Conservation (phyloP, 2,797 vertebrate genomes). For the Liparis tanakae region DNA sequence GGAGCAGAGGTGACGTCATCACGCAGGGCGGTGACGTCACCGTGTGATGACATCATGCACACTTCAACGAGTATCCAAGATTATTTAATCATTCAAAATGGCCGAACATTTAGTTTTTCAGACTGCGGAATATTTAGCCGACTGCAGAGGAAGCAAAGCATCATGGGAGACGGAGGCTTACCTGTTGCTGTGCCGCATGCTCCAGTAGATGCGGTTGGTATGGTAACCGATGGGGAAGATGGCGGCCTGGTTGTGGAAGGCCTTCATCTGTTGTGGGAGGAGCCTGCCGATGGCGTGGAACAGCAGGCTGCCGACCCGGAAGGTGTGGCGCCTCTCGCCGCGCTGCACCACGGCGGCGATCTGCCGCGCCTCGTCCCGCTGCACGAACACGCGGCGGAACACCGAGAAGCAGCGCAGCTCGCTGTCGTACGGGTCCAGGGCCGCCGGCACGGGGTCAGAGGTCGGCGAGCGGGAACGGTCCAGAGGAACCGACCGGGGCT, state of each 20-base stretch:
- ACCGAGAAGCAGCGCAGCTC: slow-evolving; percentile 94
- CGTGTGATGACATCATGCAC: no score
- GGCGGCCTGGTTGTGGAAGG: slow-evolving; percentile 89
- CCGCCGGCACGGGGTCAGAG: fast-evolving
- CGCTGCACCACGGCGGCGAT: slow-evolving; percentile 94
- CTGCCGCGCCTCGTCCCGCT: slow-evolving; percentile 94
- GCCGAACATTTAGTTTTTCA: background rate
- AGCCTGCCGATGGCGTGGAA: slow-evolving; percentile 92
- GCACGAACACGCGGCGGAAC: slow-evolving; percentile 94
- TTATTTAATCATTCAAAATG: no score
- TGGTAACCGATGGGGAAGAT: slow-evolving; percentile 95
- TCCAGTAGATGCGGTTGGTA: slow-evolving; percentile 96
- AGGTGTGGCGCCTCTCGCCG: slow-evolving; percentile 92
- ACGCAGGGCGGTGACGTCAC: no score
- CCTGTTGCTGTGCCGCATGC: slow-evolving; percentile 88
- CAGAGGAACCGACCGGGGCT: slow-evolving; percentile 81
- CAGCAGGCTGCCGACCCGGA: slow-evolving; percentile 94
- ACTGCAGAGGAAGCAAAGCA: background rate
- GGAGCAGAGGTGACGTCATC: background rate
- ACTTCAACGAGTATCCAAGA: no score
- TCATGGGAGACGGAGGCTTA: slow-evolving; percentile 15
- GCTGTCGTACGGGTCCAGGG: slow-evolving; percentile 82
- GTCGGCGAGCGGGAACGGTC: slow-evolving; percentile 45
- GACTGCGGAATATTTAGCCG: background rate
- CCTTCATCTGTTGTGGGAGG: slow-evolving; percentile 92